phyloP scores from a whole-genome alignment of 2,888 invertebrate species.

The Mythimna vitellina region DNA sequence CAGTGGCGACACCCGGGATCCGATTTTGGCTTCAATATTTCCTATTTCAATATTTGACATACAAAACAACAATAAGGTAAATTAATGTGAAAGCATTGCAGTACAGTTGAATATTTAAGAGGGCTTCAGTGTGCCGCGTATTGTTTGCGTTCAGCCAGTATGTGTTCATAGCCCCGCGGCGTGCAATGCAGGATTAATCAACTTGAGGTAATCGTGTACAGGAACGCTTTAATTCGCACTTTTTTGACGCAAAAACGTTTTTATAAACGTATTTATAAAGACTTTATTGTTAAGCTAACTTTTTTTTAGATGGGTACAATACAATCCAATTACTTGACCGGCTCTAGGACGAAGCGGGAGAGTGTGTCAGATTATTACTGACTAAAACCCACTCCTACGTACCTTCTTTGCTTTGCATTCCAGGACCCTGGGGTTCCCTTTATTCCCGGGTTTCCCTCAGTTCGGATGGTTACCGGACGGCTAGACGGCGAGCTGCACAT shows the following conservation, averaged over 20 bases:
- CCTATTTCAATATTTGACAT: slow-evolving; percentile 11
- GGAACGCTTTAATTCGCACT: slow-evolving; percentile 6
- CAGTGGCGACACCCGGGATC: too few relatives aligned
- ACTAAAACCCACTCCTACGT: too few relatives aligned
- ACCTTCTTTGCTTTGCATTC: too few relatives aligned
- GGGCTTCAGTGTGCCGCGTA: slow-evolving; percentile 18
- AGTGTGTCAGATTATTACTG: too few relatives aligned
- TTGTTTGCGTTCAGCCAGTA: slow-evolving; percentile 51
- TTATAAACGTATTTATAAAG: background rate
- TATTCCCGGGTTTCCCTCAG: too few relatives aligned
- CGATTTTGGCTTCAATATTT: background rate
- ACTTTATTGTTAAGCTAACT: too few relatives aligned
- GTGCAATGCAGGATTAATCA: slow-evolving; percentile 68
- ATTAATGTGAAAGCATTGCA: slow-evolving; percentile 52
- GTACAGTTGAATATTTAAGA: slow-evolving; percentile 55
- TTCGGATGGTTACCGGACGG: too few relatives aligned
- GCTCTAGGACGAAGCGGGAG: too few relatives aligned
- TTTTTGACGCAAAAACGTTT: background rate
- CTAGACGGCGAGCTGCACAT: too few relatives aligned
- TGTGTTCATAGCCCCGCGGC: slow-evolving; percentile 57
- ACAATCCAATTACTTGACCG: too few relatives aligned
- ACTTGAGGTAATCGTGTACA: slow-evolving; percentile 59
- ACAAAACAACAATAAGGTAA: slow-evolving; percentile 29
- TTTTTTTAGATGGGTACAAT: too few relatives aligned
- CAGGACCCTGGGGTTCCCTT: too few relatives aligned